Conservation (phyloP, 2,113 vertebrate genomes). For the Aleadryas rufinucha region DNA sequence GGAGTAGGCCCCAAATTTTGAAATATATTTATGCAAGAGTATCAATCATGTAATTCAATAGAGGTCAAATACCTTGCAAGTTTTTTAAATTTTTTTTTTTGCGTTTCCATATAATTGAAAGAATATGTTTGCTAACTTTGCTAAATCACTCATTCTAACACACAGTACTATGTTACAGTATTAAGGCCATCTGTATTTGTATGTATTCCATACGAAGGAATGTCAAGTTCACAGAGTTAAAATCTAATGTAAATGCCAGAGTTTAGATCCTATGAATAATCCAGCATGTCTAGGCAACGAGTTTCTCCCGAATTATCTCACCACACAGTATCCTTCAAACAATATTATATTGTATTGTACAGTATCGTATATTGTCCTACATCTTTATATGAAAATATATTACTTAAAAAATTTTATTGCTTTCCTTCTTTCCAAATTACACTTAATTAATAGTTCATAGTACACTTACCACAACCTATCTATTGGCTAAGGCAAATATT, state of each 20-base stretch:
- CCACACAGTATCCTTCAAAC: background rate
- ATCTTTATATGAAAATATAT: background rate
- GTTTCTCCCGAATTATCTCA: background rate
- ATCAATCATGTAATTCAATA: conserved; percentile 53
- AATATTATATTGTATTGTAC: background rate
- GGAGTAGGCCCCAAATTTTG: background rate
- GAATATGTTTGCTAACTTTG: conserved; percentile 31
- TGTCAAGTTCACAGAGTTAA: background rate
- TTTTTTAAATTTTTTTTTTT: background rate
- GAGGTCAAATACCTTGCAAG: background rate
- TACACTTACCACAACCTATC: background rate
- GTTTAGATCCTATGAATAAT: background rate
- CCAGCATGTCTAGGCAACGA: background rate
- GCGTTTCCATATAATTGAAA: conserved; percentile 33
- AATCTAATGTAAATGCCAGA: background rate
- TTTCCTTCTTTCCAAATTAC: background rate
- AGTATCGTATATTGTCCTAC: background rate
- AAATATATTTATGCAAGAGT: conserved; percentile 24
- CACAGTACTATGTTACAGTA: background rate
- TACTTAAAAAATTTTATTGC: background rate
- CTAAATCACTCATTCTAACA: conserved; percentile 22
- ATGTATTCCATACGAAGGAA: background rate
- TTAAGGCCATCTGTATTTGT: conserved; percentile 38
- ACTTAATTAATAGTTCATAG: background rate
- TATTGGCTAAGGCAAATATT: background rate